Evolutionary conservation across 2,113 vertebrate species (phyloP).

Genomic region (Planiliza haematocheilus): DNA sequence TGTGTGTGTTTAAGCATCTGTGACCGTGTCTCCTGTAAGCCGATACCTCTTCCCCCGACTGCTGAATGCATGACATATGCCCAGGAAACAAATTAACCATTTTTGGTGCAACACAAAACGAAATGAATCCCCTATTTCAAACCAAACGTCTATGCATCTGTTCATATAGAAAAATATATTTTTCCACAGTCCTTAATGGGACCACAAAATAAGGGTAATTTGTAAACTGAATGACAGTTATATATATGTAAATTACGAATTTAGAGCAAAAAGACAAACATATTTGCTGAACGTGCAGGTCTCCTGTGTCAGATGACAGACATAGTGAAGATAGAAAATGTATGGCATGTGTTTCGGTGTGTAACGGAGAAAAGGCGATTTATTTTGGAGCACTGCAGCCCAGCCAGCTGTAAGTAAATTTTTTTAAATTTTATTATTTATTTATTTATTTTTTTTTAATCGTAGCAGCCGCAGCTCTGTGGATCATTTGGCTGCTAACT

Average conservation of each 20-base stretch:
- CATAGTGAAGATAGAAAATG: conserved; percentile 7
- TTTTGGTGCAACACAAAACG: conserved; percentile 43
- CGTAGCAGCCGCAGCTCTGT: conserved; percentile 30
- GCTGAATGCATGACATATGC: conserved; percentile 65
- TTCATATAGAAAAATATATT: too few relatives aligned
- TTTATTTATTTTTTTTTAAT: conserved; percentile 16
- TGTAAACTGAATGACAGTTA: too few relatives aligned
- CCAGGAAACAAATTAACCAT: conserved; percentile 66
- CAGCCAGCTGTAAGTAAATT: conserved; percentile 51
- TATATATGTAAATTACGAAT: neutral
- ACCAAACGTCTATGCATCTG: neutral
- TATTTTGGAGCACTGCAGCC: conserved; percentile 7
- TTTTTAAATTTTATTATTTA: too few relatives aligned
- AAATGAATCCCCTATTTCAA: conserved; percentile 41
- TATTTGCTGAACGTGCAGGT: neutral
- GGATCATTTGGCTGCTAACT: conserved; percentile 62
- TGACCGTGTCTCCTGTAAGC: conserved; percentile 64
- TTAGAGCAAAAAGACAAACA: neutral
- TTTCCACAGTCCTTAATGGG: neutral
- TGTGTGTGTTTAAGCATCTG: conserved; percentile 57
- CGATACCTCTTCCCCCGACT: conserved; percentile 44
- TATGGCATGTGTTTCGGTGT: neutral
- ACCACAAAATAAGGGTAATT: neutral
- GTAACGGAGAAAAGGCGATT: conserved; percentile 39
- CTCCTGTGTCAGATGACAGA: neutral